phyloP scores from a whole-genome alignment of 2,113 vertebrate genomes.

The Mesembrinibis cayennensis region DNA sequence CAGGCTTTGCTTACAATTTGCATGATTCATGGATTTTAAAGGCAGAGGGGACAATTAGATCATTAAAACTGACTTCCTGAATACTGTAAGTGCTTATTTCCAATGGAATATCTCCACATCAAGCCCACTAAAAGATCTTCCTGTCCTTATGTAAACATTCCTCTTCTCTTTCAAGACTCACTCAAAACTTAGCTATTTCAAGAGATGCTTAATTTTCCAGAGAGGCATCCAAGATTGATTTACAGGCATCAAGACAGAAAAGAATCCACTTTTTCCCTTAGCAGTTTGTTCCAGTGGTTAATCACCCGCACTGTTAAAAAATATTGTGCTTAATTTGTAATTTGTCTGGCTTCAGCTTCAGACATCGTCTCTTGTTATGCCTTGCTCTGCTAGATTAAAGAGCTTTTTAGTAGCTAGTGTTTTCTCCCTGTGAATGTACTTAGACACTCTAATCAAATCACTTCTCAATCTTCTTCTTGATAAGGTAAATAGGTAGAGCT shows the following conservation, averaged over 20 bases:
- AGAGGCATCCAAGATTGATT: neutral
- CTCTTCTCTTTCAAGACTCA: neutral
- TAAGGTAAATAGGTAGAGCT: slow-evolving; percentile 41
- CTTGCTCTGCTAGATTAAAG: slow-evolving; percentile 47
- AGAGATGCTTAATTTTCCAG: neutral
- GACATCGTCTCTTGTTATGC: slow-evolving; percentile 14
- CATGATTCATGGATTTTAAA: neutral
- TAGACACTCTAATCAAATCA: slow-evolving; percentile 57
- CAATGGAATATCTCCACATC: neutral
- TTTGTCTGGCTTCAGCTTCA: slow-evolving; percentile 48
- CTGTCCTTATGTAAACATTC: neutral
- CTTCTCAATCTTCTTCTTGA: slow-evolving; percentile 43
- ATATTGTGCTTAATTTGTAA: slow-evolving; percentile 56
- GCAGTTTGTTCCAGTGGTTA: slow-evolving; percentile 38
- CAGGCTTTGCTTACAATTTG: neutral
- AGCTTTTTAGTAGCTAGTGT: slow-evolving; percentile 59
- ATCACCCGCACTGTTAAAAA: slow-evolving; percentile 31
- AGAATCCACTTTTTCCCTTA: neutral
- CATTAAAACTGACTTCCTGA: neutral
- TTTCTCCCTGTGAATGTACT: slow-evolving; percentile 52
- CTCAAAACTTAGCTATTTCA: neutral
- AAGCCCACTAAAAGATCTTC: neutral
- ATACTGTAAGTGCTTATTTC: neutral
- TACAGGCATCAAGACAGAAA: slow-evolving; percentile 27
- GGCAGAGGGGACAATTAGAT: neutral